A percentile compares a stretch with the other conserved stretches of the same genome.
These are phyloP conservation scores for Neotoma lepida DNA, from an alignment of 2,113 vertebrate genomes.

Conservation along the genomic window DNA sequence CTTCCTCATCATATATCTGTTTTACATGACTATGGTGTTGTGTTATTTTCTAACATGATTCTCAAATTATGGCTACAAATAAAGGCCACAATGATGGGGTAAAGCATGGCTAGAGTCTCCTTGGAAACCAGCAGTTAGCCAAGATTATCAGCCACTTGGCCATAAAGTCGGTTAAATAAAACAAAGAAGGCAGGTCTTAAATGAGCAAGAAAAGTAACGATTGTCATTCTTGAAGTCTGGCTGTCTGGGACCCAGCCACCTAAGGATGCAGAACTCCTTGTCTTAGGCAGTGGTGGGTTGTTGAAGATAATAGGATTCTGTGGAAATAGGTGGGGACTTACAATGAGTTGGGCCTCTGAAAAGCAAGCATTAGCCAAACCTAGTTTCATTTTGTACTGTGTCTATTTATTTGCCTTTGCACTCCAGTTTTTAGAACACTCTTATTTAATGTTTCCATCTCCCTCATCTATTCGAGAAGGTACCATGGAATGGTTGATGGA, in stretches of 20 bases:
- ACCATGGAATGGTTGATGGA: slow-evolving; percentile 40
- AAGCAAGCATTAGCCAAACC: background rate
- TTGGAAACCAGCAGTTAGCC: slow-evolving; percentile 38
- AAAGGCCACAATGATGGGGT: background rate
- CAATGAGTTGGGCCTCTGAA: slow-evolving; percentile 5
- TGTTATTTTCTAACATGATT: slow-evolving; percentile 38
- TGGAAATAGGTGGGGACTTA: background rate
- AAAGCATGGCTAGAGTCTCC: background rate
- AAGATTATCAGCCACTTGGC: slow-evolving; percentile 15
- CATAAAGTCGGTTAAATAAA: slow-evolving; percentile 38
- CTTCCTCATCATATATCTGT: background rate
- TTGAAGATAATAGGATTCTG: background rate
- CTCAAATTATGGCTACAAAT: background rate
- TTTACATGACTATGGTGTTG: background rate
- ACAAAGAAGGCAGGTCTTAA: background rate
- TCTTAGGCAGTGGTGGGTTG: background rate
- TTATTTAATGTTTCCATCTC: slow-evolving; percentile 23
- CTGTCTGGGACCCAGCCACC: background rate
- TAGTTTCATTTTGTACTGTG: background rate
- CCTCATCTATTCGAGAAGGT: slow-evolving; percentile 22
- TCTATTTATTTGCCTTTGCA: slow-evolving; percentile 43
- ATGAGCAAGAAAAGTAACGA: slow-evolving; percentile 15
- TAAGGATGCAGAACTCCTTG: background rate
- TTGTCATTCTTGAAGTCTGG: slow-evolving; percentile 17
- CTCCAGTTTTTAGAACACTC: slow-evolving; percentile 8